Evolutionary conservation across 53 echinoderm and acorn worm species (phyloP), one percentile per base, ranked within the genome.

Genomic region (Crossaster papposus): DNA sequence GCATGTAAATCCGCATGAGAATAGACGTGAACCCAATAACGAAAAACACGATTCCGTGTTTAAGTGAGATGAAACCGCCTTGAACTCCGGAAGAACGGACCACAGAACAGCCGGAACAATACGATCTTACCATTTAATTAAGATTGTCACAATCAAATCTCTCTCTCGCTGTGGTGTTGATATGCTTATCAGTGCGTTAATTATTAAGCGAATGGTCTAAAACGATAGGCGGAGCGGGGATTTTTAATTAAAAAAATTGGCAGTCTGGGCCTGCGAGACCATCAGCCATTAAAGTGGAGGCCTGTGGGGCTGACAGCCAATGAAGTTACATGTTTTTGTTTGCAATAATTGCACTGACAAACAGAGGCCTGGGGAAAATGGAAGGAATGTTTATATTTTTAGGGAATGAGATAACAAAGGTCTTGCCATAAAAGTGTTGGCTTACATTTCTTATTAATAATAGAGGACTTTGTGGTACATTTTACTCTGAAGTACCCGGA

Each of bases 241-340:
- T 83, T 83, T 44, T 83, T 70, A 83, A 70, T 83, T 70, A 70
- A 83, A 68, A 58, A 44, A 44, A 44, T 62, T 68, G 0, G 68
- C 68, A 68, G 68, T 26, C 68, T n/a, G n/a, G n/a, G n/a, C n/a
- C n/a, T n/a, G n/a, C n/a, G n/a, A n/a, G n/a, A n/a, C n/a, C n/a
- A n/a, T n/a, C n/a, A n/a, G 68, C 4, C 68, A 68, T 68, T n/a
- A 12, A 11, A 68, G 26, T 68, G 4, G 68, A 2, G 11, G 68
- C 68, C 24, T 28, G 11, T 0, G 68, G 28, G 24, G 11, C 26
- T 62, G 22, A 28, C 22, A 7, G 68, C 9, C 1, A 5, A 7
- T n/a, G 68, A 28, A 14, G 68, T 68, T 68, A 28, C 28, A 2
- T 68, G 24, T 68, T 68, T 5, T 68, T 24, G 28, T 68, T 28